Percentiles rank a stretch among this genome's conserved stretches.
These are phyloP conservation scores for Arizona elegans DNA, from an alignment of 2,113 vertebrate genomes.

Conservation along the genomic window DNA sequence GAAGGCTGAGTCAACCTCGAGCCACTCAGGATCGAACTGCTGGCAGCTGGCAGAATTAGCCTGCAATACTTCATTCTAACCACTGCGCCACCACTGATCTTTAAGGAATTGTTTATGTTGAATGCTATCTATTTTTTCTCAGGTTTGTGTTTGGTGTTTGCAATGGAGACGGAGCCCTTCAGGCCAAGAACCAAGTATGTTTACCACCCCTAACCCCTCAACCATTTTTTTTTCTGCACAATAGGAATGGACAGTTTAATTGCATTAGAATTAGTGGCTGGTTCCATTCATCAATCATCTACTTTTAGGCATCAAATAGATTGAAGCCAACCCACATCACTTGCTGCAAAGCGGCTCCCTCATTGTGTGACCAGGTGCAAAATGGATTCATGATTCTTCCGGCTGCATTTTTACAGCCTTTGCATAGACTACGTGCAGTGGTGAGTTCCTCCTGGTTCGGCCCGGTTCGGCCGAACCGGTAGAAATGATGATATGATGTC, in stretches of 20 bases:
- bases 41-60: not conserved
- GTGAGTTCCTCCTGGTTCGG: too few species aligned
- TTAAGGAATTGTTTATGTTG: not conserved
- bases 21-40: not conserved
- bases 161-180: conserved; percentile 69
- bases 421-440: not conserved
- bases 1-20: not conserved
- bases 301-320: not conserved
- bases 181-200: conserved; percentile 79
- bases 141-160: conserved; percentile 90
- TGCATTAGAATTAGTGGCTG: not conserved
- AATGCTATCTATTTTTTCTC: not conserved
- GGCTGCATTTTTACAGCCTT: not conserved
- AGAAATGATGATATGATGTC: too few species aligned
- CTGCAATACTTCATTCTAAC: not conserved
- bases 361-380: not conserved
- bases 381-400: not conserved
- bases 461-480: too few species aligned
- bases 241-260: not conserved
- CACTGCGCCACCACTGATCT: not conserved
- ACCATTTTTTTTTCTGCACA: not conserved
- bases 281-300: not conserved
- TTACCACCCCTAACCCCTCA: not conserved
- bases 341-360: not conserved
- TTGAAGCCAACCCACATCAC: not conserved